Conservation (phyloP, 2,113 vertebrate species). For the Chaenogobius annularis region DNA sequence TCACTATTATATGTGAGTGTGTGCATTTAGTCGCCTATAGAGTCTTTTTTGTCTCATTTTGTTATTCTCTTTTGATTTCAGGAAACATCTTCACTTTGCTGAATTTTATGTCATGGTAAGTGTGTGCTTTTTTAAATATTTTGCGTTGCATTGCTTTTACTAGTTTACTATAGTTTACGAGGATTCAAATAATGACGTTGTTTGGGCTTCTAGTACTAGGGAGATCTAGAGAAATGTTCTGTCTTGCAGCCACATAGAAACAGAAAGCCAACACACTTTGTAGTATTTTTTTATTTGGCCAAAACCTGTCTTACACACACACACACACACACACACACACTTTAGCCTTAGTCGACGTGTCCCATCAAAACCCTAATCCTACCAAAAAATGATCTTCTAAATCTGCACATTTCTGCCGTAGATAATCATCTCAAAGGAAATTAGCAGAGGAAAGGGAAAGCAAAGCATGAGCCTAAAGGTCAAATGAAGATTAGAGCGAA, state of each 20-base stretch:
- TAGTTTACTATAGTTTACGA: neutral
- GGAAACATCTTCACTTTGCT: neutral
- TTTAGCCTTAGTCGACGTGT: conserved; percentile 4
- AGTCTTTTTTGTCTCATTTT: conserved; percentile 18
- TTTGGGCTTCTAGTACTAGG: too few species aligned
- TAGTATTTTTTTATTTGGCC: neutral
- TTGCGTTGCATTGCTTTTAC: neutral
- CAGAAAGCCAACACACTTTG: neutral
- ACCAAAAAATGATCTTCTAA: conserved; percentile 23
- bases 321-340: neutral
- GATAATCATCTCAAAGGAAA: conserved; percentile 69
- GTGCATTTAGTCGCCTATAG: conserved; percentile 4
- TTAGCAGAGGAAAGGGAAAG: conserved; percentile 56
- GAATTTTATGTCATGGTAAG: conserved; percentile 23
- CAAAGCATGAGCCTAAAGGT: conserved; percentile 72
- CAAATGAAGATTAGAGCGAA: conserved; percentile 77
- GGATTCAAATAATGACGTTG: too few species aligned
- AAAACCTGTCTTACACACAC: neutral
- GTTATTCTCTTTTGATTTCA: conserved; percentile 33
- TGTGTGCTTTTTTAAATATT: conserved; percentile 5
- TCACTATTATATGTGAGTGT: conserved; percentile 18
- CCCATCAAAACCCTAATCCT: conserved; percentile 14
- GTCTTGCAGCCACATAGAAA: neutral
- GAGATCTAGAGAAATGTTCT: too few species aligned
- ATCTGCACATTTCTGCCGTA: conserved; percentile 27